Percentiles rank a stretch among this genome's conserved stretches.
Conservation (phyloP, 2,113 vertebrate species). For the Nyctibius bracteatus region DNA sequence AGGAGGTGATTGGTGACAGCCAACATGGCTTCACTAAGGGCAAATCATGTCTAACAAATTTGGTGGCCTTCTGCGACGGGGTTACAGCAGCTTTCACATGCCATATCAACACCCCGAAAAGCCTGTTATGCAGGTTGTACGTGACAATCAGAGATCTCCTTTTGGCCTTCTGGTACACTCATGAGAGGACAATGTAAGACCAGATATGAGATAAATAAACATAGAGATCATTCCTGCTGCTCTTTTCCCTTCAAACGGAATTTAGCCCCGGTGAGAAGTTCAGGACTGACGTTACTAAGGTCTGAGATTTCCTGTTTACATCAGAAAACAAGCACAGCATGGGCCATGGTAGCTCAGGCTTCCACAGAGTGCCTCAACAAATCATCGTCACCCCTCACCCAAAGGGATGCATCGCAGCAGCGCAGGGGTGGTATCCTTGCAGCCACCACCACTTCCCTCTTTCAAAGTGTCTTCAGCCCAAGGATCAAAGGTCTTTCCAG, state of each 20-base stretch:
- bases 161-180: slow-evolving; percentile 11
- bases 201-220: not conserved
- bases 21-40: no score
- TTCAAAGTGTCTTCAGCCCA: not conserved
- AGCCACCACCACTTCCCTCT: not conserved
- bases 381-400: not conserved
- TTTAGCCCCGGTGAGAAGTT: slow-evolving; percentile 20
- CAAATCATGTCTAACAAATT: no score
- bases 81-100: no score
- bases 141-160: not conserved
- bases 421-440: not conserved
- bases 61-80: no score
- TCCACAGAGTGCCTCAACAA: not conserved
- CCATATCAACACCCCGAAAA: not conserved
- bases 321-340: not conserved
- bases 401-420: not conserved
- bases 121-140: not conserved
- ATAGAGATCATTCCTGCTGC: not conserved
- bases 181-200: not conserved
- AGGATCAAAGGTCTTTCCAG: not conserved
- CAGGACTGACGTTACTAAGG: not conserved
- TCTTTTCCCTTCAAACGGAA: not conserved
- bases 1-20: no score
- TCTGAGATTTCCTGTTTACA: slow-evolving; percentile 41
- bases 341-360: not conserved